These are phyloP conservation scores for Pelobates fuscus DNA, from an alignment of 2,113 vertebrate species.

Conservation along the genomic window DNA sequence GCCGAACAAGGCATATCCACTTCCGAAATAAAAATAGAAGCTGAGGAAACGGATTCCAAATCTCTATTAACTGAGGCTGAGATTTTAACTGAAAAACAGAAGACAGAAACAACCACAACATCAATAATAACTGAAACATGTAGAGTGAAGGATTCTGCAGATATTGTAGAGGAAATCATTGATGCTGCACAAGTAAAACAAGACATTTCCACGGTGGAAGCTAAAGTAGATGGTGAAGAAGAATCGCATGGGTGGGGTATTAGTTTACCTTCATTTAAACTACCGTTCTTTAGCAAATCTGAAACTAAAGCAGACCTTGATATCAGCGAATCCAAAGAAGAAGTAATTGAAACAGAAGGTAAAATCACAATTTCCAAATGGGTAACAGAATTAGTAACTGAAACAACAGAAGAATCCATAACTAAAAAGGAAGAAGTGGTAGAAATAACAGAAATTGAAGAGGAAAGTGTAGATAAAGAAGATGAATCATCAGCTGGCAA, in stretches of 20 bases:
- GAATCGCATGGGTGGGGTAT: background rate
- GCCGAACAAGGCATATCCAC: too few species aligned
- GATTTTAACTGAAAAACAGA: background rate
- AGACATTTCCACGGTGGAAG: background rate
- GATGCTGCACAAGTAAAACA: background rate
- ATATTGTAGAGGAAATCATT: background rate
- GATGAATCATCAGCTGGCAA: too few species aligned
- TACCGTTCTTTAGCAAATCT: background rate
- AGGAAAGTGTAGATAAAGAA: background rate
- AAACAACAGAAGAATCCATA: background rate
- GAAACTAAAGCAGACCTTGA: background rate
- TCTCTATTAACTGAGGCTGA: background rate
- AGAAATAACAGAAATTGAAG: background rate
- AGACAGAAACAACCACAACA: background rate
- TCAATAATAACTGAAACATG: background rate
- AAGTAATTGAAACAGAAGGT: too few species aligned
- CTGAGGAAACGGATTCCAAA: background rate
- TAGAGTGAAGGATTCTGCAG: background rate
- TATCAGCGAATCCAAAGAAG: background rate
- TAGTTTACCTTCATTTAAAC: background rate
- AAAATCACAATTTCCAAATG: too few species aligned
- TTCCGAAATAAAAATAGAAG: background rate
- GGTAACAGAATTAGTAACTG: too few species aligned
- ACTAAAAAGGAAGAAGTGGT: background rate
- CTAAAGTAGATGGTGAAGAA: background rate